A percentile compares a stretch with the other conserved stretches of the same genome.
Evolutionary conservation across 2,888 invertebrate genomes (phyloP).

Genomic region (Aphodius sticticus): DNA sequence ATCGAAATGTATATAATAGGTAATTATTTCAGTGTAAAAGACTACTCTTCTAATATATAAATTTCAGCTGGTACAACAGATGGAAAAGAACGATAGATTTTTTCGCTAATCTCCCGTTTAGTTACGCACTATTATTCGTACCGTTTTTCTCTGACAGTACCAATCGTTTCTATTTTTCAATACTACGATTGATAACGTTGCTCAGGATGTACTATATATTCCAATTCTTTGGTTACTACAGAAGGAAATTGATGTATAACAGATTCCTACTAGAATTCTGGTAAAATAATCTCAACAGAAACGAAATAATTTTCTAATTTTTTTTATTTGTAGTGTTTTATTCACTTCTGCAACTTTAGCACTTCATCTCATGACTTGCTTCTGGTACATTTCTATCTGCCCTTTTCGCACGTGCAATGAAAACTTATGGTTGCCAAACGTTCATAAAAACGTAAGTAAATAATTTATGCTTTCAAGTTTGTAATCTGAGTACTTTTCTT

Average conservation of each 20-base stretch:
- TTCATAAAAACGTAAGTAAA: constrained; percentile 5
- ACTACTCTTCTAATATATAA: background rate
- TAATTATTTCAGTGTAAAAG: background rate
- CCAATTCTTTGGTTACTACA: constrained; percentile 60
- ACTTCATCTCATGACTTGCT: constrained; percentile 62
- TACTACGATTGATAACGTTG: constrained; percentile 60
- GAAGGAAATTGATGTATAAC: constrained; percentile 60
- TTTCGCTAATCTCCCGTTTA: constrained; percentile 58
- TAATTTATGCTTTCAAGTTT: no score
- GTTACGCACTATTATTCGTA: constrained; percentile 58
- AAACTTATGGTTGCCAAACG: constrained; percentile 28
- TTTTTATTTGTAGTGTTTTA: constrained; percentile 56
- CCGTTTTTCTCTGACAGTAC: constrained; percentile 44
- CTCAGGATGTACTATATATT: constrained; percentile 61
- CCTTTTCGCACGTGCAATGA: constrained; percentile 50
- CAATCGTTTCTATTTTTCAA: constrained; percentile 54
- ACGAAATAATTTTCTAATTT: constrained; percentile 13
- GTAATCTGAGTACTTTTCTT: no score
- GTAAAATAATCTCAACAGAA: constrained; percentile 52
- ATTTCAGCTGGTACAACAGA: constrained; percentile 61
- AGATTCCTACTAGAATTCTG: constrained; percentile 61
- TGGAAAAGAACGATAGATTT: constrained; percentile 60
- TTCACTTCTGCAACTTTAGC: constrained; percentile 62
- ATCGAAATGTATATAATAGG: constrained; percentile 5
- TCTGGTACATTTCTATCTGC: constrained; percentile 64